A percentile compares a stretch with the other conserved stretches of the same genome.
phyloP scores from a whole-genome alignment of 2,797 vertebrate species.

The Heterohyrax brucei region DNA sequence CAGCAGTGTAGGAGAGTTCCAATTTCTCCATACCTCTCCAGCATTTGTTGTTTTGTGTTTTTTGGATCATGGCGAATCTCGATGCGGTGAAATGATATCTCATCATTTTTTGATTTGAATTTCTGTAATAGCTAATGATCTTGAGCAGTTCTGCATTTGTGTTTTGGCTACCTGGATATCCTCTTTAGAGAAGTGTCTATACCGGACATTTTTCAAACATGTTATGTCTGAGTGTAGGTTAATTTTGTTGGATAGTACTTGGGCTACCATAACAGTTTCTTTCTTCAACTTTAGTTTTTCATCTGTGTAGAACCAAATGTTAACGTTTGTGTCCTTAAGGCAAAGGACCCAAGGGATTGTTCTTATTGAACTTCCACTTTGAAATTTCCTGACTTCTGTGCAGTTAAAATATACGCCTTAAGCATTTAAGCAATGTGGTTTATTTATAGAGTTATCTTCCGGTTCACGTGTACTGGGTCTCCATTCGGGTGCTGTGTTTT shows the following conservation, averaged over 20 bases:
- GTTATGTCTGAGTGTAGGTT: neutral
- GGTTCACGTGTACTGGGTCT: constrained; percentile 77
- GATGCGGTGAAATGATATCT: no score
- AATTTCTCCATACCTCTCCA: no score
- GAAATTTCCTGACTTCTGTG: constrained; percentile 81
- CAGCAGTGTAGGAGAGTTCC: no score
- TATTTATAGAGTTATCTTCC: constrained; percentile 86
- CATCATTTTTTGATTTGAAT: no score
- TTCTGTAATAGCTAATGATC: no score
- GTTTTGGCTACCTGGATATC: no score
- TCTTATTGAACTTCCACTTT: constrained; percentile 74
- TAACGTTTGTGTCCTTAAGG: constrained; percentile 52
- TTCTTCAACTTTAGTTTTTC: constrained; percentile 46
- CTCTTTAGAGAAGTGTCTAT: no score
- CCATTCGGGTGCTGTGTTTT: constrained; percentile 81
- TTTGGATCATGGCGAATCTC: no score
- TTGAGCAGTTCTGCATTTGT: no score
- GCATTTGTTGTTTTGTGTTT: no score
- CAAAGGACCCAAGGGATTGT: constrained; percentile 51
- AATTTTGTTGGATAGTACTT: constrained; percentile 28
- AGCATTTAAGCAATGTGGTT: constrained; percentile 78
- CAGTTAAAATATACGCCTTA: constrained; percentile 76
- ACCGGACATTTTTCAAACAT: neutral
- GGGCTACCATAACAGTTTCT: constrained; percentile 40
- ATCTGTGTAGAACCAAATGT: constrained; percentile 53